Conservation (phyloP, 2,113 vertebrate species). For the pig (Sus scrofa) region T2T-Sscrofa CM000824.6:227275001-227275500, state of each 20-base stretch:
- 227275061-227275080: background rate
- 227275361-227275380: background rate
- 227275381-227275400: background rate
- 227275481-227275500: background rate
- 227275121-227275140: too few relatives aligned
- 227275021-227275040: background rate
- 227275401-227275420: background rate
- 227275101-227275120: background rate
- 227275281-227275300: background rate
- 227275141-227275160: too few relatives aligned
- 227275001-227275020: background rate
- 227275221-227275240: background rate
- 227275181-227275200: background rate
- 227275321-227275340: background rate
- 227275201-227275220: background rate
- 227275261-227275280: background rate
- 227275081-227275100: rapidly evolving
- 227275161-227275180: background rate
- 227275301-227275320: background rate
- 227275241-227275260: background rate
- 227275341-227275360: background rate
- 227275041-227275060: rapidly evolving
- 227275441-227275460: rapidly evolving
- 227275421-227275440: background rate
- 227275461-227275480: background rate